A percentile compares a stretch with the other conserved stretches of the same genome.
phyloP scores from a whole-genome alignment of 2,113 vertebrate genomes.

The Calypte anna region DNA sequence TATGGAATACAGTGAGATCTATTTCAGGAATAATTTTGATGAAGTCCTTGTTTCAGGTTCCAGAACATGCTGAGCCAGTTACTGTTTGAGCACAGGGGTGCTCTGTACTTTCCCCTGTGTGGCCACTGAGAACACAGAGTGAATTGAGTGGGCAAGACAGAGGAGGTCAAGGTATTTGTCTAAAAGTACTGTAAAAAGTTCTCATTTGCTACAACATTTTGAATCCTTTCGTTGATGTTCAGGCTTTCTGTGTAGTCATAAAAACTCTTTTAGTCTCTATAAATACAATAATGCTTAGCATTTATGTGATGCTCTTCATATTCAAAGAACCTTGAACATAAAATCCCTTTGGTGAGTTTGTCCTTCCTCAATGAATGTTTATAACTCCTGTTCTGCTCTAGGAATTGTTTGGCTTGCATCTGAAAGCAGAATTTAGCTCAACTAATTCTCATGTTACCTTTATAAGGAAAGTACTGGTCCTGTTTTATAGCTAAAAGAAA shows the following conservation, averaged over 20 bases:
- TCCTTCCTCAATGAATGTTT: not conserved
- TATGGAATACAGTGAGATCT: not conserved
- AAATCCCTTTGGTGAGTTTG: not conserved
- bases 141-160: not conserved
- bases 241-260: not conserved
- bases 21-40: not conserved
- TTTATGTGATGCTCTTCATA: not conserved
- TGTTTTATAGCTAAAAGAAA: not conserved
- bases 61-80: not conserved
- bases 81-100: not conserved
- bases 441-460: not conserved
- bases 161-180: not conserved
- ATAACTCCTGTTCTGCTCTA: not conserved
- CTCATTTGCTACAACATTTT: not conserved
- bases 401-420: not conserved
- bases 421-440: not conserved
- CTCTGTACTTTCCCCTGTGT: not conserved
- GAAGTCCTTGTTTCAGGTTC: not conserved
- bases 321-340: not conserved
- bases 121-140: not conserved
- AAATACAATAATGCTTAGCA: not conserved
- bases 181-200: not conserved
- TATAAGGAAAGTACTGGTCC: not conserved
- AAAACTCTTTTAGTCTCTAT: not conserved
- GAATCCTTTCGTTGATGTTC: not conserved